Conservation (phyloP, 2,888 invertebrate species). For the Drosophila melanosoma region DNA sequence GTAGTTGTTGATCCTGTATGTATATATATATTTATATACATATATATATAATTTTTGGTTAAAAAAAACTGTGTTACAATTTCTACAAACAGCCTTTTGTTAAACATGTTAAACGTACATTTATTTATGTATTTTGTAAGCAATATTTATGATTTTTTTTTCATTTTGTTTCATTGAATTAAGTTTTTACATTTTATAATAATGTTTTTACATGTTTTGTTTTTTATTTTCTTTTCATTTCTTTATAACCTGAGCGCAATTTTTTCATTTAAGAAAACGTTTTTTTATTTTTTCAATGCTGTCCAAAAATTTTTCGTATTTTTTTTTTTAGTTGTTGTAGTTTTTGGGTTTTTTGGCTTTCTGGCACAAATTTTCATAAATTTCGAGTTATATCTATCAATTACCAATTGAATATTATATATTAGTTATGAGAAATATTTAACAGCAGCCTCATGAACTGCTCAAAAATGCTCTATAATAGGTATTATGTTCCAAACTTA, state of each 20-base stretch:
- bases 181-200: constrained; percentile 36
- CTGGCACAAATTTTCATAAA: constrained; percentile 43
- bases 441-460: constrained; percentile 28
- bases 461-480: constrained; percentile 33
- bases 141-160: constrained; percentile 24
- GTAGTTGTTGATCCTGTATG: constrained; percentile 18
- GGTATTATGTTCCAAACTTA: constrained; percentile 7
- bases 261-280: constrained; percentile 56
- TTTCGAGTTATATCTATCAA: not conserved
- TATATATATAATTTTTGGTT: constrained; percentile 13
- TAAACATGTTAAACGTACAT: constrained; percentile 79
- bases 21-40: not conserved
- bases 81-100: constrained; percentile 84
- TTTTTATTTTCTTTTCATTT: constrained; percentile 37
- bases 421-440: constrained; percentile 26
- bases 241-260: constrained; percentile 81
- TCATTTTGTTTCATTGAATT: constrained; percentile 14
- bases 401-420: constrained; percentile 21
- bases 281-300: constrained; percentile 29
- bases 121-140: constrained; percentile 42
- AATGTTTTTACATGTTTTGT: constrained; percentile 31
- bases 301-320: constrained; percentile 29
- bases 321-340: not conserved
- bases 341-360: constrained; percentile 4
- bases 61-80: constrained; percentile 78